These are phyloP conservation scores for Epicauta chinensis DNA, from an alignment of 1,140 invertebrate genomes.

Conservation along the genomic window DNA sequence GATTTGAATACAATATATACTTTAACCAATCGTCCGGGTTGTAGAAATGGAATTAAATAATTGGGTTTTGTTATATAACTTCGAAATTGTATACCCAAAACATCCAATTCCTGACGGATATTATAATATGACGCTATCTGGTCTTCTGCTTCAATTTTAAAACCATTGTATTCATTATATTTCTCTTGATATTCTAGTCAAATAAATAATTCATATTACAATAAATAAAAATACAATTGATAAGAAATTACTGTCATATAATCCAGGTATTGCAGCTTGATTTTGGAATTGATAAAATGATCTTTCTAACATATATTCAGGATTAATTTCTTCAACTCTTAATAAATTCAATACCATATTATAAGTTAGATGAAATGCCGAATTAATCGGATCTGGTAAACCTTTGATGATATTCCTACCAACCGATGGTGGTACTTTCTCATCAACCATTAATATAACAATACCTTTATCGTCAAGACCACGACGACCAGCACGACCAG, in stretches of 20 bases:
- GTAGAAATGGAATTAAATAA: constrained; percentile 89
- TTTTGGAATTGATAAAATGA: constrained; percentile 99
- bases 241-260: constrained; percentile 71
- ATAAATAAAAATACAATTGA: constrained; percentile 1
- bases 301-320: constrained; percentile 97
- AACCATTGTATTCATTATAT: constrained; percentile 56
- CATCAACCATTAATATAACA: constrained; percentile 98
- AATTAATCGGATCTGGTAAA: constrained; percentile 92
- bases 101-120: constrained; percentile 74
- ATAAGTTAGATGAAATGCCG: constrained; percentile 98
- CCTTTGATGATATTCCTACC: constrained; percentile 83
- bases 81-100: constrained; percentile 66
- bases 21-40: constrained; percentile 88
- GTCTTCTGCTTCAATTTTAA: constrained; percentile 66
- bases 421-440: constrained; percentile 83
- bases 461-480: constrained; percentile 98
- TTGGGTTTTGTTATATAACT: constrained; percentile 77
- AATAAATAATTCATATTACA: neutral
- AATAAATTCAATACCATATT: constrained; percentile 99
- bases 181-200: constrained; percentile 65
- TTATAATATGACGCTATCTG: constrained; percentile 79
- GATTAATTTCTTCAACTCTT: constrained; percentile 97
- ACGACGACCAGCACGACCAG: constrained; percentile 92
- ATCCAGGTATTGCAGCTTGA: constrained; percentile 85
- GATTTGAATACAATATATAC: constrained; percentile 48